Evolutionary conservation across 1,140 invertebrate species (phyloP).

Genomic region (Euura lappo): DNA sequence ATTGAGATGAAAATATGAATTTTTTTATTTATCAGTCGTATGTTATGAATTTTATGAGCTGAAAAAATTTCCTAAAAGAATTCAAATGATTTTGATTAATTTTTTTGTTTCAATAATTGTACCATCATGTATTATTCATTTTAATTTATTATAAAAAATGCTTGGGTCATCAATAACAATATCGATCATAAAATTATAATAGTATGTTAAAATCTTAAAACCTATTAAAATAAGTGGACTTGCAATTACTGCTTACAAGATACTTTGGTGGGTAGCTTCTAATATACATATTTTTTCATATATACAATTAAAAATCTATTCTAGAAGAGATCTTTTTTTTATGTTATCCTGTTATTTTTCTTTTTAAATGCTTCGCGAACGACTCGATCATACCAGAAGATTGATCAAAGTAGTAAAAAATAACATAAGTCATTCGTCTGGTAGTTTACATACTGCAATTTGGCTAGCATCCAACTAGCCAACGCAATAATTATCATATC

Average conservation of each 20-base stretch:
- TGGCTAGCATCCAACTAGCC: neutral
- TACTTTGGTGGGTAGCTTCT: conserved; percentile 12
- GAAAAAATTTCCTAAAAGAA: too few relatives aligned
- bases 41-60: too few relatives aligned
- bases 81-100: too few relatives aligned
- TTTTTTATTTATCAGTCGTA: too few relatives aligned
- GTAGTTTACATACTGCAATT: neutral
- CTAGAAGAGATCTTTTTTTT: neutral
- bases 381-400: too few relatives aligned
- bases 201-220: too few relatives aligned
- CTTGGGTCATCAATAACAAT: too few relatives aligned
- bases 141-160: too few relatives aligned
- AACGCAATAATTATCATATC: neutral
- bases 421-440: neutral
- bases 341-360: neutral
- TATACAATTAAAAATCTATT: neutral
- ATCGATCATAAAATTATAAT: too few relatives aligned
- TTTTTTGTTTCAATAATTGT: too few relatives aligned
- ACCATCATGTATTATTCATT: too few relatives aligned
- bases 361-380: neutral
- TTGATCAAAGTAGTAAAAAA: neutral
- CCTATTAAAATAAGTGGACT: neutral
- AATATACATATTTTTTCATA: neutral
- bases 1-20: too few relatives aligned
- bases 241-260: neutral